Evolutionary conservation across 37 sponge, comb jelly and placozoan species (phyloP).

Genomic region (Geodia barretti): DNA sequence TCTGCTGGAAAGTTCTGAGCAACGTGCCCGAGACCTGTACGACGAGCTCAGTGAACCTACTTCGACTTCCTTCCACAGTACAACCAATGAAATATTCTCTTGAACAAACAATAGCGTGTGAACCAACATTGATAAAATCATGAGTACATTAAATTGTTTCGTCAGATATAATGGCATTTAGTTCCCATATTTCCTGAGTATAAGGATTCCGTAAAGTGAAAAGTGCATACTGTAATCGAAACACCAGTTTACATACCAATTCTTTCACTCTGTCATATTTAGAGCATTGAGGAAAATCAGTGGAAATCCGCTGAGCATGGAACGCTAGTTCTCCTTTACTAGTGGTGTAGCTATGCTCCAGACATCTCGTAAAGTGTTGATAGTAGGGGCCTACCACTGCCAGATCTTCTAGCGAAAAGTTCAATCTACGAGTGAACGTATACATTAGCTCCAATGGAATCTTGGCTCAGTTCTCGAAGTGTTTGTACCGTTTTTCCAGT

Average conservation of each 20-base stretch:
- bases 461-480: neutral
- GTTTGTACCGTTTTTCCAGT: conserved; percentile 49
- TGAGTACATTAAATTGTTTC: no score
- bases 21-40: no score
- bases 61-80: no score
- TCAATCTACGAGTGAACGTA: conserved; percentile 24
- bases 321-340: neutral
- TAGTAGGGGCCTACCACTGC: conserved; percentile 47
- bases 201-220: no score
- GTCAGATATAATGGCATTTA: no score
- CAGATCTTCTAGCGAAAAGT: conserved; percentile 47
- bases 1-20: no score
- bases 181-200: no score
- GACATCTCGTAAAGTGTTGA: conserved; percentile 7
- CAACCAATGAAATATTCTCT: no score
- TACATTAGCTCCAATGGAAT: neutral
- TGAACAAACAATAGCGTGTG: no score
- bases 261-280: conserved; percentile 46
- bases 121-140: no score
- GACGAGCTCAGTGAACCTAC: no score
- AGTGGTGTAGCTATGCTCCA: neutral
- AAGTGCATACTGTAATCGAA: no score
- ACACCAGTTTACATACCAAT: conserved; percentile 47
- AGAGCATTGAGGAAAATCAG: conserved; percentile 18
- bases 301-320: conserved; percentile 4